Conservation (phyloP, 2,113 vertebrate species). For the Stigmatopora nigra region DNA sequence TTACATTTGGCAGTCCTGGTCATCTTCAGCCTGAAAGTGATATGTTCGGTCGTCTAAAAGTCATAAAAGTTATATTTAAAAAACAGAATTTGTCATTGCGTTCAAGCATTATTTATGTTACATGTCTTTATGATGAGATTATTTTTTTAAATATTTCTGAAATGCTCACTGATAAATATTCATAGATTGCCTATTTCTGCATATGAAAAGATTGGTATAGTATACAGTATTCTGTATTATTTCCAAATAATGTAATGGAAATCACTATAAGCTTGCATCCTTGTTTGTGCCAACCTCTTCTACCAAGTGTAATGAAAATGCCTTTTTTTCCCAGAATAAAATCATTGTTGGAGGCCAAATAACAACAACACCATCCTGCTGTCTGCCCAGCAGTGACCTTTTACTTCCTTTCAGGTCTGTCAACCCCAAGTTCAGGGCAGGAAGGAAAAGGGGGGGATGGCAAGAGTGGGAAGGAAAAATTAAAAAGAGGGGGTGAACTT, state of each 20-base stretch:
- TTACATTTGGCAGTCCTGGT: conserved; percentile 78
- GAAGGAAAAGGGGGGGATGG: background rate
- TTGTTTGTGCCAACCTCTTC: background rate
- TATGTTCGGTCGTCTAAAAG: conserved; percentile 74
- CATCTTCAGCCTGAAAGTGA: conserved; percentile 79
- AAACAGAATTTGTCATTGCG: background rate
- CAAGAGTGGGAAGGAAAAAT: background rate
- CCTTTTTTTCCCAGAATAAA: background rate
- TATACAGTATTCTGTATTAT: too few species aligned
- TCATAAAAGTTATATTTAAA: conserved; percentile 5
- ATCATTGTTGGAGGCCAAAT: background rate
- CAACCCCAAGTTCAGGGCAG: background rate
- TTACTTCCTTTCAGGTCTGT: background rate
- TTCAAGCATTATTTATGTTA: background rate
- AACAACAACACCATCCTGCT: background rate
- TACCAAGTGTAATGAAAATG: background rate
- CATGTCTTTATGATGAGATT: background rate
- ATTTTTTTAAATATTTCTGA: background rate
- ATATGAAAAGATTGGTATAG: too few species aligned
- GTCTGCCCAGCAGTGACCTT: background rate
- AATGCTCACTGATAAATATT: too few species aligned
- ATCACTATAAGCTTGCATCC: too few species aligned
- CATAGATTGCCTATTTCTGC: too few species aligned
- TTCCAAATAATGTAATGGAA: too few species aligned
- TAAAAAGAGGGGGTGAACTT: conserved; percentile 44